Evolutionary conservation across 1,140 invertebrate species (phyloP).

Genomic region (Orchestia grillus): DNA sequence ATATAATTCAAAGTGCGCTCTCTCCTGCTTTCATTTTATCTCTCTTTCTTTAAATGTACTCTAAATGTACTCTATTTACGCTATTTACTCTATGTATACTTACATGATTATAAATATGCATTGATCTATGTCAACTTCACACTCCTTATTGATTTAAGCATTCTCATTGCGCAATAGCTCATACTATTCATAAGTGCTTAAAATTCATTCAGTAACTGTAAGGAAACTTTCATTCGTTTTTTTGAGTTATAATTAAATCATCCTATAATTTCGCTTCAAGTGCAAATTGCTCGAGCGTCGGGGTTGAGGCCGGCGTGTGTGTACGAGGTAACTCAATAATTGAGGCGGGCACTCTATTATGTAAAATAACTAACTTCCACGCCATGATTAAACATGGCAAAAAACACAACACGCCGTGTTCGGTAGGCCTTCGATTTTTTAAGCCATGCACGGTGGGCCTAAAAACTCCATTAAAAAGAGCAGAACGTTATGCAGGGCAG

Average conservation of each 20-base stretch:
- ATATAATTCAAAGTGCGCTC: too few relatives aligned
- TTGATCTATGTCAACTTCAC: neutral
- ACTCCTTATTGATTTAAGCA: neutral
- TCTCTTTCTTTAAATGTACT: too few relatives aligned
- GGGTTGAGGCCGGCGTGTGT: neutral
- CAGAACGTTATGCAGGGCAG: slow-evolving; percentile 15
- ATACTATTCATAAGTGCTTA: neutral
- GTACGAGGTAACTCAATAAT: slow-evolving; percentile 17
- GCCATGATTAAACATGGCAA: slow-evolving; percentile 15
- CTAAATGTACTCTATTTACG: too few relatives aligned
- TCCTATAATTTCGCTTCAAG: neutral
- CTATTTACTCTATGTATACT: too few relatives aligned
- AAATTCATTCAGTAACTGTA: neutral
- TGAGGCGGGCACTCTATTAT: neutral
- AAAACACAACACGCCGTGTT: slow-evolving; percentile 12
- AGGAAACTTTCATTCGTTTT: neutral
- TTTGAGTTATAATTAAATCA: neutral
- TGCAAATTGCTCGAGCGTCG: neutral
- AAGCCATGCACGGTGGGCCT: neutral
- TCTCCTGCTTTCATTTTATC: too few relatives aligned
- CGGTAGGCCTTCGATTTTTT: slow-evolving; percentile 45
- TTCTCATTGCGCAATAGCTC: neutral
- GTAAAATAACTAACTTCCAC: slow-evolving; percentile 46
- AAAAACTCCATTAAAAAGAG: slow-evolving; percentile 47
- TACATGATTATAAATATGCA: too few relatives aligned